Evolutionary conservation across 1,140 invertebrate genomes (phyloP).

Genomic region (Pogonomyrmex californicus): DNA sequence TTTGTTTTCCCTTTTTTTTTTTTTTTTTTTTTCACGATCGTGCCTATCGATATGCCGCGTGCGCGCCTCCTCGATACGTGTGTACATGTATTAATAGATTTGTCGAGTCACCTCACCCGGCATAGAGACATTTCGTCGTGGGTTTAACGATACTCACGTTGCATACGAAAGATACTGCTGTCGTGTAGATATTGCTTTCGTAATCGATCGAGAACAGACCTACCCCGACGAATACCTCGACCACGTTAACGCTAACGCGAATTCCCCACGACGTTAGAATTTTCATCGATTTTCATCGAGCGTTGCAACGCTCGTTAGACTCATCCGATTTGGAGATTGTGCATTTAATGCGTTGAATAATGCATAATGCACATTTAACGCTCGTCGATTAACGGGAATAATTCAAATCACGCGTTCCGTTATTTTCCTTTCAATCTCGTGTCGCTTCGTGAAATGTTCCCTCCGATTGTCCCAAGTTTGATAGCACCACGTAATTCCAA

Average conservation of each 20-base stretch:
- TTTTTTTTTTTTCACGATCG: neutral
- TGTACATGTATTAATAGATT: conserved; percentile 41
- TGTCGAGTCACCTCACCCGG: conserved; percentile 33
- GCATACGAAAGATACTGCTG: conserved; percentile 30
- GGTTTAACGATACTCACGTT: conserved; percentile 47
- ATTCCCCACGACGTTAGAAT: conserved; percentile 8
- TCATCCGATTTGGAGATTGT: conserved; percentile 40
- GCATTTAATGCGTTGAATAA: conserved; percentile 46
- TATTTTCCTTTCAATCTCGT: neutral
- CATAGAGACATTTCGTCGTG: conserved; percentile 48
- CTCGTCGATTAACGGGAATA: conserved; percentile 16
- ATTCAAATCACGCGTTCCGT: neutral
- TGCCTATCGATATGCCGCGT: neutral
- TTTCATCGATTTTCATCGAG: conserved; percentile 32
- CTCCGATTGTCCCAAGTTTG: neutral
- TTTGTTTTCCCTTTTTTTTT: no score
- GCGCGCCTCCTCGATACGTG: conserved; percentile 1
- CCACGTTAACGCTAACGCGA: neutral
- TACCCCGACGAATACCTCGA: neutral
- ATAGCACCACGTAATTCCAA: neutral
- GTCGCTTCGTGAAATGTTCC: neutral
- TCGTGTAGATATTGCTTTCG: conserved; percentile 23
- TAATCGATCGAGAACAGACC: conserved; percentile 43
- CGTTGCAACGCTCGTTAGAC: conserved; percentile 14
- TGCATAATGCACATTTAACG: conserved; percentile 3